Evolutionary conservation across 1,140 invertebrate genomes (phyloP).

Genomic region (Cyclina sinensis): DNA sequence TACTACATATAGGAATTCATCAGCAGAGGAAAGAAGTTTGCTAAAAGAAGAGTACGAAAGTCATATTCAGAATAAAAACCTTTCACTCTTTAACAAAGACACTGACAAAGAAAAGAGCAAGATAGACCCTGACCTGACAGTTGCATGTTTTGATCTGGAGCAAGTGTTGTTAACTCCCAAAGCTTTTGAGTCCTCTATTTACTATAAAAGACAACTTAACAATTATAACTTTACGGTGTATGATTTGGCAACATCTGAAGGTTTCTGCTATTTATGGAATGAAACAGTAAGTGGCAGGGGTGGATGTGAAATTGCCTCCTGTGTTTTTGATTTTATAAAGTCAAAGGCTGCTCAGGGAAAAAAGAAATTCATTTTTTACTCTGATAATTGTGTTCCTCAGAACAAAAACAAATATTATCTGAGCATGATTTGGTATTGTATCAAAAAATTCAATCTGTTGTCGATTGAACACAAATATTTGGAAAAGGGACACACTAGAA

Average conservation of each 20-base stretch:
- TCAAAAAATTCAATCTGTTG: no score
- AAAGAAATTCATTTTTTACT: conserved; percentile 39
- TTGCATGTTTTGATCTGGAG: no score
- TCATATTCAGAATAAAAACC: neutral
- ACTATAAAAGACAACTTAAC: conserved; percentile 17
- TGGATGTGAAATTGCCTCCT: no score
- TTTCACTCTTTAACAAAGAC: neutral
- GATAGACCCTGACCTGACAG: neutral
- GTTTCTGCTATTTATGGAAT: conserved; percentile 24
- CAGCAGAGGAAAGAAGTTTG: neutral
- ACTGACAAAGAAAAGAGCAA: neutral
- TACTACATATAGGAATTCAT: neutral
- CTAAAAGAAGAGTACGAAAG: neutral
- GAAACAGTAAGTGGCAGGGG: conserved; percentile 9
- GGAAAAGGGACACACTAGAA: no score
- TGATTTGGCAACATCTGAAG: neutral
- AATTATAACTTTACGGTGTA: conserved; percentile 32
- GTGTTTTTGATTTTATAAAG: conserved; percentile 1
- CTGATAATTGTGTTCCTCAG: no score
- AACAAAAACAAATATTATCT: no score
- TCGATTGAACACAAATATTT: no score
- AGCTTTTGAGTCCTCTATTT: neutral
- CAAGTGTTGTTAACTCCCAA: conserved; percentile 35
- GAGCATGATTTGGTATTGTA: no score
- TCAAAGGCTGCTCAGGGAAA: neutral